Evolutionary conservation across 2,888 invertebrate genomes (phyloP).

Genomic region (Ceraclea dissimilis): DNA sequence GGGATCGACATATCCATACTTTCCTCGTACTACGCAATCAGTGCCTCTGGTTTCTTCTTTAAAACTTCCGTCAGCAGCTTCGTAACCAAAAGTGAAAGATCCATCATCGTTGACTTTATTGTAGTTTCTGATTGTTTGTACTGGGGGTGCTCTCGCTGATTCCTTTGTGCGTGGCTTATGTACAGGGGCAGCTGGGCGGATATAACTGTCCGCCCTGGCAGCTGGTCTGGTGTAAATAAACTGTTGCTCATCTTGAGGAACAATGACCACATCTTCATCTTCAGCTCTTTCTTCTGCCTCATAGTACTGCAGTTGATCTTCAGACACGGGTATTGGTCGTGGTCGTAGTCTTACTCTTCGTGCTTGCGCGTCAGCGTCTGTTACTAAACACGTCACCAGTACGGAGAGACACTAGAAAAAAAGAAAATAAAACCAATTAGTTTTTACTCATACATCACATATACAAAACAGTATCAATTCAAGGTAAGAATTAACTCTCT

Average conservation of each 20-base stretch:
- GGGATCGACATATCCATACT: constrained; percentile 81
- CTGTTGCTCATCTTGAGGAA: constrained; percentile 21
- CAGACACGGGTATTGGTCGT: constrained; percentile 34
- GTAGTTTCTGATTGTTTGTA: constrained; percentile 76
- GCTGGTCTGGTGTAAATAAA: constrained; percentile 27
- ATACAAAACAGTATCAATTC: too few relatives aligned
- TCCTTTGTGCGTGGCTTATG: constrained; percentile 48
- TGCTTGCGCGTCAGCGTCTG: constrained; percentile 30
- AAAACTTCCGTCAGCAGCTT: constrained; percentile 78
- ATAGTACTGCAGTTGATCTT: constrained; percentile 40
- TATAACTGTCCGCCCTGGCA: constrained; percentile 31
- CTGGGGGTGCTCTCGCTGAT: constrained; percentile 59
- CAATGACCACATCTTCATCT: constrained; percentile 27
- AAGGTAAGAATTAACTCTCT: too few relatives aligned
- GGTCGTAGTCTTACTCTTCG: constrained; percentile 36
- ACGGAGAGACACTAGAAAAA: constrained; percentile 17
- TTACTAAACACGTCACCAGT: constrained; percentile 27
- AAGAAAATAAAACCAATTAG: constrained; percentile 3
- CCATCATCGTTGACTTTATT: constrained; percentile 79
- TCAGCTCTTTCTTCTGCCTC: constrained; percentile 38
- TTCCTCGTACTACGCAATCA: constrained; percentile 79
- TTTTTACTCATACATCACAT: too few relatives aligned
- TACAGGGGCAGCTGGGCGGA: constrained; percentile 30
- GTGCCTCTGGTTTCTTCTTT: constrained; percentile 80
- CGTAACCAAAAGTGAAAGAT: constrained; percentile 78